Evolutionary conservation across 2,888 invertebrate genomes (phyloP).

Genomic region (Drosophila nr. medialis): DNA sequence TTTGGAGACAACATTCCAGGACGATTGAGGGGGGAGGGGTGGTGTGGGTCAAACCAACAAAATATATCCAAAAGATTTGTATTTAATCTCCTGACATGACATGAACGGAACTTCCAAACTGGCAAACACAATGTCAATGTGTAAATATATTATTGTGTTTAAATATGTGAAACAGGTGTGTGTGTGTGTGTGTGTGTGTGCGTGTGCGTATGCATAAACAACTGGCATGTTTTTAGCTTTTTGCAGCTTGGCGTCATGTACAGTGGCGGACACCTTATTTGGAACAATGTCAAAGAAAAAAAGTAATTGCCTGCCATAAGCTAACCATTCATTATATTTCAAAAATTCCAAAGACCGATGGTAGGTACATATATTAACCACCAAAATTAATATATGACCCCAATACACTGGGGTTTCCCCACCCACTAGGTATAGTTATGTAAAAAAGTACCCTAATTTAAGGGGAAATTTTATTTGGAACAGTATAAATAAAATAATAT

Average conservation of each 20-base stretch:
- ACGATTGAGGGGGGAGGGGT: not conserved
- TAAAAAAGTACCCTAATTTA: too few species aligned
- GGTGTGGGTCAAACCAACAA: conserved; percentile 38
- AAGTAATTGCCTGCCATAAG: too few species aligned
- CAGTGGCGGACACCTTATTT: too few species aligned
- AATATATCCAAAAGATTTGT: conserved; percentile 63
- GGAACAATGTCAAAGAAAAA: too few species aligned
- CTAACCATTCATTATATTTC: too few species aligned
- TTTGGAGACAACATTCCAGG: not conserved
- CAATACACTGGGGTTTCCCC: too few species aligned
- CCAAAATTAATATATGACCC: too few species aligned
- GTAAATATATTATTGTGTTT: not conserved
- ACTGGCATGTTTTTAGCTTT: conserved; percentile 74
- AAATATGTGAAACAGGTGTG: not conserved
- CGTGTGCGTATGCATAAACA: conserved; percentile 53
- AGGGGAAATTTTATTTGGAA: too few species aligned
- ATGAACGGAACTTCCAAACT: conserved; percentile 46
- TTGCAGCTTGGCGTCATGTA: conserved; percentile 69
- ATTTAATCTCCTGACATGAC: conserved; percentile 72
- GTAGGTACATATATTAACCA: too few species aligned
- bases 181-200: conserved; percentile 25
- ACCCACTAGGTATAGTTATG: too few species aligned
- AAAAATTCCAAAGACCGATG: too few species aligned
- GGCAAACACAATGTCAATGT: conserved; percentile 30
- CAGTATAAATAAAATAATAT: too few species aligned